These are phyloP conservation scores for Centruroides vittatus DNA, from an alignment of 1,140 invertebrate species.

Conservation along the genomic window DNA sequence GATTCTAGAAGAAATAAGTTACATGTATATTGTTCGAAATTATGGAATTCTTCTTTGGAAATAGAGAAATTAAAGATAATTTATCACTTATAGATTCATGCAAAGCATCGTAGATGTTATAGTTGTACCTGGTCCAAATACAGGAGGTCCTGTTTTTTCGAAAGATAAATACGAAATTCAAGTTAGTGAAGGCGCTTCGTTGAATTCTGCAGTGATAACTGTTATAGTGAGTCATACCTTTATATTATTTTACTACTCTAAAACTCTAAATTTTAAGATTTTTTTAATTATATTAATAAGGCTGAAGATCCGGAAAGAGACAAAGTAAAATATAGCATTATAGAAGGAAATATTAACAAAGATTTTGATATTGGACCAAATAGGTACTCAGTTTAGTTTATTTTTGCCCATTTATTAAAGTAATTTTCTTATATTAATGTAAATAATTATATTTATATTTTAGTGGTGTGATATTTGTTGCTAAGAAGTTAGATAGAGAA, in stretches of 20 bases:
- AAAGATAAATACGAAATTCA: constrained; percentile 65
- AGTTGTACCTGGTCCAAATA: constrained; percentile 67
- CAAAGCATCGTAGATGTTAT: constrained; percentile 72
- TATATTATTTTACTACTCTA: not conserved
- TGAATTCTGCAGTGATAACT: constrained; percentile 65
- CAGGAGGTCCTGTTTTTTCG: constrained; percentile 61
- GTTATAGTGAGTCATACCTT: constrained; percentile 34
- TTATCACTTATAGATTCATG: constrained; percentile 21
- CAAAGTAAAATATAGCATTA: constrained; percentile 64
- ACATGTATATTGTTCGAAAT: too few relatives aligned
- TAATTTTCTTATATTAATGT: not conserved
- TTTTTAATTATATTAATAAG: constrained; percentile 30
- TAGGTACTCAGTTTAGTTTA: not conserved
- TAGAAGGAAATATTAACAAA: constrained; percentile 66
- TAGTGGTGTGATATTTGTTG: constrained; percentile 65
- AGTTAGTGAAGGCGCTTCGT: constrained; percentile 70
- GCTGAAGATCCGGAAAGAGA: constrained; percentile 78
- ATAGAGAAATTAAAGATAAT: too few relatives aligned
- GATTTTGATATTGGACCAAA: constrained; percentile 68
- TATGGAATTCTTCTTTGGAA: too few relatives aligned
- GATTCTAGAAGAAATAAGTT: too few relatives aligned
- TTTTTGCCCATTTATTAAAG: not conserved
- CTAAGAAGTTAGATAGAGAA: constrained; percentile 67
- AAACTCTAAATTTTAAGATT: not conserved
- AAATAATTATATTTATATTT: constrained; percentile 16